Evolutionary conservation across 2,797 vertebrate genomes (phyloP), one percentile per base, ranked within the genome.

Genomic region (Cynodonichthys magdalenae): DNA sequence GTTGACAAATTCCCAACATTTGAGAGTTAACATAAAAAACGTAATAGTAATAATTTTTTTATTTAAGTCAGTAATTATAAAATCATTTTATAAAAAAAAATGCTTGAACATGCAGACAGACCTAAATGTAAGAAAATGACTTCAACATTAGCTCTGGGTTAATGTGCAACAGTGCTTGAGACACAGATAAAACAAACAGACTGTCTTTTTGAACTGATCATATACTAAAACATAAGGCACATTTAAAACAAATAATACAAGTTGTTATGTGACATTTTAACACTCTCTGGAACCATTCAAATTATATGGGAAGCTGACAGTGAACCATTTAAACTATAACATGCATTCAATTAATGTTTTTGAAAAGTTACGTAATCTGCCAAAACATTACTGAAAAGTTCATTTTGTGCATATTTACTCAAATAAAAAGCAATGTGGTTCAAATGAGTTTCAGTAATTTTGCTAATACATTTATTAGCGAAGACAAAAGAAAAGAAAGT

Each of bases 221-320:
- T 67, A 62, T 19, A 64, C 54, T 50, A 60, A 50, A 69, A 69
- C 75, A 79, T 84, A 91, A 91, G 88, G 86, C 87, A 91, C 85
- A 9, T 79, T 68, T 71, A 68, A 52, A 75, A 79, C 20, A 71
- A 53, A 71, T 47, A 54, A 46, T 12, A 65, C 39, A 9, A 49
- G 9, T 59, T 56, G 15, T 53, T 61, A 71, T 51, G 41, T 70
- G 75, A 86, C 49, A 81, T 36, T 54, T 61, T 70, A 2, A 67
- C 24, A 62, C 28, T 72, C 39, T 60, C 18, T 59, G 15, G 15
- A 84, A 63, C 58, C 62, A 52, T 65, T 71, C 28, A 64, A 58
- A 70, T 28, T 77, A 28, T 24, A 6, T 39, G 24, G 17, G 10
- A 62, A 45, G 24, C 18, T 62, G 19, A 68, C 57, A 66, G 53